Evolutionary conservation across 2,113 vertebrate species (phyloP), one percentile per base, ranked within the genome.

Genomic region (Lasiurus borealis): DNA sequence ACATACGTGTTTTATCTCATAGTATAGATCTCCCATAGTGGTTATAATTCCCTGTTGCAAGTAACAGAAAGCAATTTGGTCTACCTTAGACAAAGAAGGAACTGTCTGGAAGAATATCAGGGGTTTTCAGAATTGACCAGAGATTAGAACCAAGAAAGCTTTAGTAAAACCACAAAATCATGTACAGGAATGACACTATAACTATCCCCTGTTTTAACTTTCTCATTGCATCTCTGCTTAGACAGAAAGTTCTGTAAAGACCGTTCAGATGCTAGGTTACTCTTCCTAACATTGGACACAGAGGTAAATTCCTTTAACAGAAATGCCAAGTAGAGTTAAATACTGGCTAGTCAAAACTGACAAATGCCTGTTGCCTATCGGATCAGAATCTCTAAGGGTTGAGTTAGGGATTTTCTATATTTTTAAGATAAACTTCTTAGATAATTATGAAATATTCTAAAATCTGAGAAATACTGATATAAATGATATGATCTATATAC

Each of bases 21-120:
- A 44, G 25, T 75, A 44, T 75, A 73, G 48, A n/a, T 85, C 11
- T 34, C 57, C n/a, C 40, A 12, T 52, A 23, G 84, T 75, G n/a
- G 8, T 91, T 80, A 64, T 50, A 87, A 40, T 50, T 91, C 54
- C 16, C 34, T 25, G 2, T 69, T 93, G 18, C 50, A 88, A 88
- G 52, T 23, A 91, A 76, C 31, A 89, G 11, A 81, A 75, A 62
- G 34, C 6, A 73, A 73, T 44, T 52, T 0, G 0, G 10, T 8
- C 88, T 88, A 31, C 71, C 44, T 88, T 80, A 72, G 59, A 66
- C 50, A 85, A 86, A 94, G 29, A 92, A 85, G n/a, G 66, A 94
- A 52, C 52, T 36, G 12, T 62, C 25, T 71, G 19, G 52, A 86
- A 64, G 34, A 8, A 54, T 62, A 31, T 82, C 13, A 64, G 40